Evolutionary conservation across 2,113 vertebrate genomes (phyloP).

Genomic region (Halichoeres trimaculatus): DNA sequence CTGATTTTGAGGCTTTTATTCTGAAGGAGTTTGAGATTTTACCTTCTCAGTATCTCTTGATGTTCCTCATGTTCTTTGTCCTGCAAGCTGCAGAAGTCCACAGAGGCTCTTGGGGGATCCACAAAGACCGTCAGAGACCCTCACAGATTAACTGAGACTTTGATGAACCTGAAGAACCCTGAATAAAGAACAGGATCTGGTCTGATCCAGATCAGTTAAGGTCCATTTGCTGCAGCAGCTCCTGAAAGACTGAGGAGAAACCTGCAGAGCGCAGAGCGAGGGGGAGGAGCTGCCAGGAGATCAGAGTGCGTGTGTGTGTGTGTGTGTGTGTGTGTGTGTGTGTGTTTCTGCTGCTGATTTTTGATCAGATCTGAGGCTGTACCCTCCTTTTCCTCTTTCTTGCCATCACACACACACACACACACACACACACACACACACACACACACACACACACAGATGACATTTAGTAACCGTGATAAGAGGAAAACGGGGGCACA

Average conservation of each 20-base stretch:
- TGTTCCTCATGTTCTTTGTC: conserved; percentile 2
- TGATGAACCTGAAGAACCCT: neutral
- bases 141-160: too few species aligned
- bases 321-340: too few species aligned
- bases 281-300: conserved; percentile 36
- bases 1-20: conserved; percentile 26
- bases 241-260: conserved; percentile 14
- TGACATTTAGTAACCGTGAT: too few species aligned
- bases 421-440: too few species aligned
- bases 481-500: too few species aligned
- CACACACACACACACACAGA: too few species aligned
- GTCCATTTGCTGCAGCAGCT: conserved; percentile 9
- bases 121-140: neutral
- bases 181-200: neutral
- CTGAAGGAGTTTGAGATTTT: conserved; percentile 23
- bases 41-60: conserved; percentile 51
- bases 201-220: neutral
- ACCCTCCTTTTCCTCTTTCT: too few species aligned
- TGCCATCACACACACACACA: too few species aligned
- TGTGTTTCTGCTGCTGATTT: neutral
- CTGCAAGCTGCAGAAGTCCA: neutral
- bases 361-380: too few species aligned
- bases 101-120: too few species aligned
- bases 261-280: conserved; percentile 38
- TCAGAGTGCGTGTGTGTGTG: too few species aligned